phyloP scores from a whole-genome alignment of 1,140 invertebrate genomes.

The Asobara japonica region DNA sequence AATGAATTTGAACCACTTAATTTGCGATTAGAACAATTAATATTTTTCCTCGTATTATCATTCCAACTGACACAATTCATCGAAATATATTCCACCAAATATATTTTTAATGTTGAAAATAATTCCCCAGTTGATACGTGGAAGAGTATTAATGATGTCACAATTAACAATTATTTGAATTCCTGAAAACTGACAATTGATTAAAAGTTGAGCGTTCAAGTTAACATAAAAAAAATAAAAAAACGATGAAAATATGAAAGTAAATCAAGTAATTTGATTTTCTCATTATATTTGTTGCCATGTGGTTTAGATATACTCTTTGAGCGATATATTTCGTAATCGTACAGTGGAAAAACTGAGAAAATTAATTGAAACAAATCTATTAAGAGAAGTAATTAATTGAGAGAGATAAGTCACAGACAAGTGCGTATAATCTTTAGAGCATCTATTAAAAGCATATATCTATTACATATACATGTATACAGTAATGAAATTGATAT shows the following conservation, averaged over 20 bases:
- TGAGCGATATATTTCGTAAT: slow-evolving; percentile 58
- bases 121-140: not conserved
- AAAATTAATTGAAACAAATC: slow-evolving; percentile 30
- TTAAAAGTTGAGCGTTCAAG: slow-evolving; percentile 9
- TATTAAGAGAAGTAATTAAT: not conserved
- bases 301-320: slow-evolving; percentile 58
- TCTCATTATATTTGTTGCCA: slow-evolving; percentile 52
- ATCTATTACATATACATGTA: slow-evolving; percentile 9
- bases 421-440: slow-evolving; percentile 5
- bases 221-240: slow-evolving; percentile 38
- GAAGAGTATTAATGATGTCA: not conserved
- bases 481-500: slow-evolving; percentile 4
- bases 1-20: too few species aligned
- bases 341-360: slow-evolving; percentile 49
- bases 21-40: not conserved
- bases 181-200: not conserved
- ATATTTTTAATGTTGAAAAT: not conserved
- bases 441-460: slow-evolving; percentile 17
- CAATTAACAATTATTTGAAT: not conserved
- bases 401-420: slow-evolving; percentile 1
- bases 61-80: not conserved
- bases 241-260: slow-evolving; percentile 57
- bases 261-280: slow-evolving; percentile 61
- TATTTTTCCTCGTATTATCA: not conserved
- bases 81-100: slow-evolving; percentile 1